These are phyloP conservation scores for Schizopygopsis malacanthus DNA, from an alignment of 2,797 vertebrate genomes.

Conservation along the genomic window DNA sequence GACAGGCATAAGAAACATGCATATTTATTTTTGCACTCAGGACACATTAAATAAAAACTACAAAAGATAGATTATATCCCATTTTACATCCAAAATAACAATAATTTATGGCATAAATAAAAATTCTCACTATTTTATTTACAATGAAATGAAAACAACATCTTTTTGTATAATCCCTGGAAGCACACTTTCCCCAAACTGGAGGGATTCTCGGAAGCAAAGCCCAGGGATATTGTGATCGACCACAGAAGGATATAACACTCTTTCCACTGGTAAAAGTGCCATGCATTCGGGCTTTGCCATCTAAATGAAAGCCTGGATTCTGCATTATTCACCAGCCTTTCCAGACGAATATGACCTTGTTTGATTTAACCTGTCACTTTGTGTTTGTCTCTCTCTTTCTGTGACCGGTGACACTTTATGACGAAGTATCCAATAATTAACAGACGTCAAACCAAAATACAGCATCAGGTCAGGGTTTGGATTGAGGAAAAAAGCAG, in stretches of 20 bases:
- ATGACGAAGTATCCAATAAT: conserved; percentile 70
- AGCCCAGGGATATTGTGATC: conserved; percentile 61
- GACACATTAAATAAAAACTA: conserved; percentile 86
- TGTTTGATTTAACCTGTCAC: conserved; percentile 71
- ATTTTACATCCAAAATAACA: conserved; percentile 85
- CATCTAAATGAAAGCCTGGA: conserved; percentile 53
- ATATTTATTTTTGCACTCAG: conserved; percentile 84
- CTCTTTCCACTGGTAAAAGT: conserved; percentile 43
- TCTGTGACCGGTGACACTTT: conserved; percentile 50
- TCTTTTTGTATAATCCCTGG: conserved; percentile 53
- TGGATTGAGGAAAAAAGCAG: conserved; percentile 29
- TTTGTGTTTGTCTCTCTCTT: conserved; percentile 65
- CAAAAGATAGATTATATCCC: conserved; percentile 86
- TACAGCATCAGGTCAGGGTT: conserved; percentile 58
- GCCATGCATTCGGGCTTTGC: conserved; percentile 54
- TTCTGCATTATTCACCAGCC: conserved; percentile 73
- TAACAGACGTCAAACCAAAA: conserved; percentile 67
- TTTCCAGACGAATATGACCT: conserved; percentile 71
- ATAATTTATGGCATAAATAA: conserved; percentile 91
- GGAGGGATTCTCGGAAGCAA: conserved; percentile 50
- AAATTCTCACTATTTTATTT: conserved; percentile 81
- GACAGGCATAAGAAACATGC: conserved; percentile 81
- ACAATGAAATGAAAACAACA: conserved; percentile 76
- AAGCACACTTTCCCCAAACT: conserved; percentile 36
- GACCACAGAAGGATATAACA: conserved; percentile 47